Percentiles rank a stretch among this genome's conserved stretches.
These are phyloP conservation scores for Eilema depressum DNA, from an alignment of 2,888 invertebrate species.

Conservation along the genomic window DNA sequence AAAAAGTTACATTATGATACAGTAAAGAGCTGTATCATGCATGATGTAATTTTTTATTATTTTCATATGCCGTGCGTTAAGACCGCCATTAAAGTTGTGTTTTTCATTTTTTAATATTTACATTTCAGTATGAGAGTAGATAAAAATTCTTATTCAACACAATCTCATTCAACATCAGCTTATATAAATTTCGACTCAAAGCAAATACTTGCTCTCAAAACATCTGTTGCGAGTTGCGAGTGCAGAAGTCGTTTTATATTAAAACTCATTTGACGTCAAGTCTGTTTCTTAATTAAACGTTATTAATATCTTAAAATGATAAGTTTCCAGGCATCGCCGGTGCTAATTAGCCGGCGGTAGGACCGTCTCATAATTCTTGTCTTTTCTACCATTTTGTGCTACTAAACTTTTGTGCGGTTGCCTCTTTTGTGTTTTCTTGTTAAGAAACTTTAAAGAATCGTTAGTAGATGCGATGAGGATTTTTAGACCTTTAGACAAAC, in stretches of 20 bases:
- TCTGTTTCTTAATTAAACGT: slow-evolving; percentile 56
- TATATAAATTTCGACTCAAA: background rate
- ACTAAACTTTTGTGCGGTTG: slow-evolving; percentile 50
- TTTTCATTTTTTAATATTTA: no score
- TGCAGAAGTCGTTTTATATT: slow-evolving; percentile 49
- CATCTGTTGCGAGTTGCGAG: slow-evolving; percentile 11
- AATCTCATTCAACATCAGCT: background rate
- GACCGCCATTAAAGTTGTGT: no score
- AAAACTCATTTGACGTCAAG: slow-evolving; percentile 47
- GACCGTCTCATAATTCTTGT: slow-evolving; percentile 47
- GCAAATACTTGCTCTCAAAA: slow-evolving; percentile 8
- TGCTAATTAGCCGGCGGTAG: slow-evolving; percentile 49
- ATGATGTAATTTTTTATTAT: no score
- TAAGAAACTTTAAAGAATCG: slow-evolving; percentile 32
- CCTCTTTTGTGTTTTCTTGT: slow-evolving; percentile 44
- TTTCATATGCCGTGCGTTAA: no score
- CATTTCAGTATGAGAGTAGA: no score
- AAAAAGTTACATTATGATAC: no score
- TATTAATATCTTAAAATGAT: slow-evolving; percentile 56
- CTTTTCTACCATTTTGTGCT: slow-evolving; percentile 34
- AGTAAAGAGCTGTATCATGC: no score
- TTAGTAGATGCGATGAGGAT: background rate
- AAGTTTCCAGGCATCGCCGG: slow-evolving; percentile 50
- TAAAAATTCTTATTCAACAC: background rate
- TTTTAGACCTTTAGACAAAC: no score